Conservation (phyloP, 2,888 invertebrate genomes). For the Nebria salina region DNA sequence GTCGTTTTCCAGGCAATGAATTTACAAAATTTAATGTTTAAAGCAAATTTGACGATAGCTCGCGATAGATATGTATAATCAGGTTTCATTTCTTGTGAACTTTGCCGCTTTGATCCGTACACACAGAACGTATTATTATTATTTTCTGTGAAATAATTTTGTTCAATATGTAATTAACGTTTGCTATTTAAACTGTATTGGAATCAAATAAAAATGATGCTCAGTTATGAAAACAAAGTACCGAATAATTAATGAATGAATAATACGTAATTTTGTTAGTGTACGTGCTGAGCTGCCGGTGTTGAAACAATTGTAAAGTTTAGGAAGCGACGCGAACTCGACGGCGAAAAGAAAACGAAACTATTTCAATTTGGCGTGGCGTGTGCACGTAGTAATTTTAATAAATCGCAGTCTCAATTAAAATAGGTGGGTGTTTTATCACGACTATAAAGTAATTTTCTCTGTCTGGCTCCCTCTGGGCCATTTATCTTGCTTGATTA, state of each 20-base stretch:
- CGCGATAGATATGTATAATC: constrained; percentile 26
- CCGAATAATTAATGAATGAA: neutral
- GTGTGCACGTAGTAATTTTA: constrained; percentile 53
- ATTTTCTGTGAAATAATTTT: neutral
- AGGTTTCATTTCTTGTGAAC: constrained; percentile 21
- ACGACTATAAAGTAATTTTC: constrained; percentile 63
- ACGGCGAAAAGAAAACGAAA: constrained; percentile 33
- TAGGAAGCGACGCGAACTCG: neutral
- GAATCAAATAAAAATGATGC: neutral
- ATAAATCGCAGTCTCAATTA: constrained; percentile 61
- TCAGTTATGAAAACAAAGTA: neutral
- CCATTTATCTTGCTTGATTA: constrained; percentile 65
- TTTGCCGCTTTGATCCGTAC: constrained; percentile 3
- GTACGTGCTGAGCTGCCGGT: neutral
- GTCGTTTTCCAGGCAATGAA: constrained; percentile 42
- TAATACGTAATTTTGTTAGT: neutral
- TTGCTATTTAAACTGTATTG: neutral
- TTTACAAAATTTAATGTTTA: constrained; percentile 39
- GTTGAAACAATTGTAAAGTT: neutral
- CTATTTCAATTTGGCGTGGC: constrained; percentile 44
- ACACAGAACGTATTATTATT: neutral
- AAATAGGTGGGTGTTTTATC: constrained; percentile 63
- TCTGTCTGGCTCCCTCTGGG: constrained; percentile 56
- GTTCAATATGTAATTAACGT: no score
- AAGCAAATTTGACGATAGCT: constrained; percentile 35